A percentile compares a stretch with the other conserved stretches of the same genome.
These are phyloP conservation scores for Tetragonula clypearis DNA, from an alignment of 1,140 invertebrate genomes.

Conservation along the genomic window DNA sequence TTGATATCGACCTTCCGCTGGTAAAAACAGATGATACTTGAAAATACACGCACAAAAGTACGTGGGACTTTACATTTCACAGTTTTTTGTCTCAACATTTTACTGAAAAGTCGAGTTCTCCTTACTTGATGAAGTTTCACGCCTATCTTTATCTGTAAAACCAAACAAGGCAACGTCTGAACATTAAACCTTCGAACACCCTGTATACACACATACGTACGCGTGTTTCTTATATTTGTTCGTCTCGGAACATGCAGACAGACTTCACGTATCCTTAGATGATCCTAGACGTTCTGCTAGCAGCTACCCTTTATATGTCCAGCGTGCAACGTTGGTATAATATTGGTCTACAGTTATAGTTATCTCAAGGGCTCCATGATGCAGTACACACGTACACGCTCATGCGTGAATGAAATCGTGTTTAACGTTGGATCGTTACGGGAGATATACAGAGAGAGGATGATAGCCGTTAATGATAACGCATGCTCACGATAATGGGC, in stretches of 20 bases:
- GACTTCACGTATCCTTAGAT: conserved; percentile 15
- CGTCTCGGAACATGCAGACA: neutral
- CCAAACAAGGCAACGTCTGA: too few species aligned
- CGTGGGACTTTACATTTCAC: too few species aligned
- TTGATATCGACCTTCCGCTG: too few species aligned
- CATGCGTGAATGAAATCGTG: conserved; percentile 12
- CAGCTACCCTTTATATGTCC: conserved; percentile 14
- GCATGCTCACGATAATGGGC: neutral
- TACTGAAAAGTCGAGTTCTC: too few species aligned
- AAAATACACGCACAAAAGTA: too few species aligned
- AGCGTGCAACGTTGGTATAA: neutral
- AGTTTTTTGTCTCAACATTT: too few species aligned
- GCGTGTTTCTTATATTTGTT: neutral
- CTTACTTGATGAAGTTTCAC: too few species aligned
- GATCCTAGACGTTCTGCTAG: neutral
- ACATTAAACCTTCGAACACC: too few species aligned
- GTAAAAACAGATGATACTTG: too few species aligned
- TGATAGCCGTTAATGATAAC: conserved; percentile 21
- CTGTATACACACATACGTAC: too few species aligned
- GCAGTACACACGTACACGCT: too few species aligned
- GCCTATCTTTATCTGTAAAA: too few species aligned
- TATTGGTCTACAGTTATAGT: neutral
- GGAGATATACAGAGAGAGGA: neutral
- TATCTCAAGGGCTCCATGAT: neutral
- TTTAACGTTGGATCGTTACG: conserved; percentile 4